phyloP scores from a whole-genome alignment of 2,888 invertebrate species.

The Bhutanitis thaidina region DNA sequence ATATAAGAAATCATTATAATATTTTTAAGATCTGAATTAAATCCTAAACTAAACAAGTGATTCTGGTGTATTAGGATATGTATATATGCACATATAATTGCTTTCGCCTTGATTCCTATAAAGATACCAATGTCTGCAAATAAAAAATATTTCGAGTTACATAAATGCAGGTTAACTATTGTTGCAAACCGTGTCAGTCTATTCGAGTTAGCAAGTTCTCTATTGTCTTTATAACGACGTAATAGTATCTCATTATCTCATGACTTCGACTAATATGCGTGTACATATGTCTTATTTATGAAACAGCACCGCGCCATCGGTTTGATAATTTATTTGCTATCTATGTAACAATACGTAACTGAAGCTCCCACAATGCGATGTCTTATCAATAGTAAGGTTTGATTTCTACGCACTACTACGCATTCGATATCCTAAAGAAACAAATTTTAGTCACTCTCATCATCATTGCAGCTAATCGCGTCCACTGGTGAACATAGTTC shows the following conservation, averaged over 20 bases:
- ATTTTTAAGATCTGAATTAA: too few species aligned
- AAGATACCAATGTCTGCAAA: slow-evolving; percentile 22
- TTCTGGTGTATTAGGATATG: too few species aligned
- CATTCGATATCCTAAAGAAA: too few species aligned
- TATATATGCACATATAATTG: slow-evolving; percentile 18
- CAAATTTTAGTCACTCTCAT: too few species aligned
- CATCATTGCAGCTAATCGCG: too few species aligned
- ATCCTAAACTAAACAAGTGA: too few species aligned
- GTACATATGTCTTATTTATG: slow-evolving; percentile 19
- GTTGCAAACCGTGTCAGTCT: slow-evolving; percentile 43
- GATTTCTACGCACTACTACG: too few species aligned
- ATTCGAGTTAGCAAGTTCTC: slow-evolving; percentile 33
- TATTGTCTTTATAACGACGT: slow-evolving; percentile 38
- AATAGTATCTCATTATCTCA: slow-evolving; percentile 36
- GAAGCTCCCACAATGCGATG: too few species aligned
- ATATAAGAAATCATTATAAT: too few species aligned
- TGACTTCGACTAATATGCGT: slow-evolving; percentile 31
- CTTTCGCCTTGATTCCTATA: slow-evolving; percentile 20
- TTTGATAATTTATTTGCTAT: background rate
- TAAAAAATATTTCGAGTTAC: slow-evolving; percentile 25
- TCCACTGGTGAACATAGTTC: too few species aligned
- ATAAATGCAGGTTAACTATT: slow-evolving; percentile 36
- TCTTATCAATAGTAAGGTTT: too few species aligned
- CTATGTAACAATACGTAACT: background rate
- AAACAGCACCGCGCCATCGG: slow-evolving; percentile 13